Conservation (phyloP, 1,140 invertebrate species). For the Chelonus insularis region DNA sequence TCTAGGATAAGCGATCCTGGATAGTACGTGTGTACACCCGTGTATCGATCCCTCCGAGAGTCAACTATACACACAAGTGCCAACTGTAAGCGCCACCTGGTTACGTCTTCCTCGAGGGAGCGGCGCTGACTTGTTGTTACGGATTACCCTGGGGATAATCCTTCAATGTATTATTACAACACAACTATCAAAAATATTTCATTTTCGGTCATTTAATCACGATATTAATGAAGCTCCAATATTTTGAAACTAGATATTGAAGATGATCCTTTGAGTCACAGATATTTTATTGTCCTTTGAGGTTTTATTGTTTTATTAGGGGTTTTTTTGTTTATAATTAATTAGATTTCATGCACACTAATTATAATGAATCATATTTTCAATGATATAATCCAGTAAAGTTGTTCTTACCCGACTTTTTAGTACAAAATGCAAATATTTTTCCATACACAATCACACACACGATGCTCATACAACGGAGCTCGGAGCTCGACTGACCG, state of each 20-base stretch:
- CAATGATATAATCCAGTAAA: no score
- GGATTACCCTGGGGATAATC: conserved; percentile 21
- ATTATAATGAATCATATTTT: no score
- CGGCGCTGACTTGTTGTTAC: conserved; percentile 30
- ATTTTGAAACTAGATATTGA: no score
- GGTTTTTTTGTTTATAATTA: no score
- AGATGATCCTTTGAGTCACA: no score
- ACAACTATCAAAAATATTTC: neutral
- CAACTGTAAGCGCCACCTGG: conserved; percentile 43
- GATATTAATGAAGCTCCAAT: no score
- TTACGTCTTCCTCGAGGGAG: conserved; percentile 36
- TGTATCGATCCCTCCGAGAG: conserved; percentile 33
- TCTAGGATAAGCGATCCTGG: conserved; percentile 2
- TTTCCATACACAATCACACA: conserved; percentile 37
- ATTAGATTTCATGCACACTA: no score
- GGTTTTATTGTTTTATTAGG: no score
- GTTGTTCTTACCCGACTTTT: conserved; percentile 50
- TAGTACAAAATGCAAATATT: conserved; percentile 45
- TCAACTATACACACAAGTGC: conserved; percentile 17
- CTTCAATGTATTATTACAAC: conserved; percentile 5
- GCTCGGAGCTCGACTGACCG: conserved; percentile 51
- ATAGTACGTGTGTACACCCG: conserved; percentile 18
- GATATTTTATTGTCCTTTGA: no score
- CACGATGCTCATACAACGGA: conserved; percentile 38
- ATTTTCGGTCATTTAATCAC: no score